Evolutionary conservation across 2,888 invertebrate genomes (phyloP), one percentile per base, ranked within the genome.

Genomic region (Trachelus iudaicus): DNA sequence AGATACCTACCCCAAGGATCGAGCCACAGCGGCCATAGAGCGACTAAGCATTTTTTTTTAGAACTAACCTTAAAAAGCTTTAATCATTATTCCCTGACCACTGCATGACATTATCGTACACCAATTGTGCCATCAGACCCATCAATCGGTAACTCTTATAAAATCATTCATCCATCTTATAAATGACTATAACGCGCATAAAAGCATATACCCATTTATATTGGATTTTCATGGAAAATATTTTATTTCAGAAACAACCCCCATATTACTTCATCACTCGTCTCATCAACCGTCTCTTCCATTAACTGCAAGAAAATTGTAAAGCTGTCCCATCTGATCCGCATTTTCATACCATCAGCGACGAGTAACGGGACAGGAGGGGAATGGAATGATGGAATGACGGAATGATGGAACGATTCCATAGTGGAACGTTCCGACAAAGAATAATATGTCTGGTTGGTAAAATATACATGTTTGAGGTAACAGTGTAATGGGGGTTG

Each of bases 1-100:
- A 74, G 73, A 76, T 75, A 73, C 40, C 35, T 74, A 71, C 15
- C 77, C 40, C 23, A 23, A 6, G 56, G 56, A 56, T 56, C 56
- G 56, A 23, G 23, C 56, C 56, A 23, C 56, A 23, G 6, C 56
- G 56, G 56, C 56, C 56, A 23, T 56, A 23, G 56, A 56, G 23
- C 56, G 56, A 56, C 23, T 23, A 56, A 23, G 56, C 23, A 56
- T 23, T 1, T 56, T 56, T 56, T 56, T 56, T 15, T 9, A 35
- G 56, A 15, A 23, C 9, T 56, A 56, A 23, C 56, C 56, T 56
- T 56, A 56, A 56, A 56, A 56, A 56, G 23, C 56, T 23, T 56
- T 56, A 56, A 9, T 56, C 9, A 56, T 56, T 23, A 56, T 56
- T 9, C 23, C 56, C 56, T 23, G 23, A 56, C 56, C 56, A 56